Conservation (phyloP, 2,888 invertebrate species). For the Thera obeliscata region DNA sequence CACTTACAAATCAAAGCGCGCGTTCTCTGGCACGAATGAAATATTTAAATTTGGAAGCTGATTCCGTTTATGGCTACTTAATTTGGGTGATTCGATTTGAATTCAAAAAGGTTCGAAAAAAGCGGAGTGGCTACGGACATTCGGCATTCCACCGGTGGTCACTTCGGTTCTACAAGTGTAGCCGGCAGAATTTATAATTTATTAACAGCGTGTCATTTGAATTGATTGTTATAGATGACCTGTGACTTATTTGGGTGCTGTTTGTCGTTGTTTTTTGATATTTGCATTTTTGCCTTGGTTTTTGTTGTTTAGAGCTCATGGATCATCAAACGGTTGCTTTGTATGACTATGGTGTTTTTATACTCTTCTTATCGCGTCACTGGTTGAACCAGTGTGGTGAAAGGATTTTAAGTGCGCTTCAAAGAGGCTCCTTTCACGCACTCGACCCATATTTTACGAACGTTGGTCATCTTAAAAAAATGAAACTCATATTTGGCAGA, state of each 20-base stretch:
- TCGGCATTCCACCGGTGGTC: conserved; percentile 56
- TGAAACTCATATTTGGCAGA: no score
- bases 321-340: background rate
- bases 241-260: conserved; percentile 34
- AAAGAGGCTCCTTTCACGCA: no score
- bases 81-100: conserved; percentile 85
- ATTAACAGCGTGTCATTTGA: conserved; percentile 41
- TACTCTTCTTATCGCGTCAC: background rate
- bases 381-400: no score
- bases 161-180: conserved; percentile 39
- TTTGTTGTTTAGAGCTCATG: conserved; percentile 3
- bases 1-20: conserved; percentile 73
- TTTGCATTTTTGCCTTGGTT: conserved; percentile 7
- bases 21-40: conserved; percentile 77
- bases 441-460: no score
- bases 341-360: background rate
- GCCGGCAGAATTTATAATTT: conserved; percentile 48
- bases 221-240: conserved; percentile 45
- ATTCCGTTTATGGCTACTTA: conserved; percentile 85
- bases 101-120: conserved; percentile 73
- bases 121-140: conserved; percentile 70
- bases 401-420: no score
- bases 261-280: conserved; percentile 14
- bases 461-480: no score
- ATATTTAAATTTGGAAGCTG: conserved; percentile 85